These are phyloP conservation scores for Dromiciops gliroides DNA, from an alignment of 2,113 vertebrate genomes.

Conservation along the genomic window DNA sequence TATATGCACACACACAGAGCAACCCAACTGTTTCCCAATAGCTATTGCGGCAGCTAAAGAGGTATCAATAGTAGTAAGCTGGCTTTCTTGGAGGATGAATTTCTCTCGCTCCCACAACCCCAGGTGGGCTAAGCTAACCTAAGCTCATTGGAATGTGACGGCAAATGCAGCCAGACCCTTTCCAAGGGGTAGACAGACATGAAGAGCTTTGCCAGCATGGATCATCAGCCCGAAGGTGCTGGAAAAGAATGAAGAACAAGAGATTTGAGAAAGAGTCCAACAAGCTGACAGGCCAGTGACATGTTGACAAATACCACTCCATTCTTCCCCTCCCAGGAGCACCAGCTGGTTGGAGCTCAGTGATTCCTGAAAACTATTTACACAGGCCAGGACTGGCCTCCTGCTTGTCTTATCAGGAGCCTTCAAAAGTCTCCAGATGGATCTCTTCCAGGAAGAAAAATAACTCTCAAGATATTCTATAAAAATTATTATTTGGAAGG, in stretches of 20 bases:
- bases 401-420: conserved; percentile 76
- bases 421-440: conserved; percentile 77
- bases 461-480: conserved; percentile 65
- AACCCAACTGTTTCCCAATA: background rate
- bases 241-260: conserved; percentile 76
- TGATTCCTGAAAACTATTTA: conserved; percentile 74
- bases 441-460: conserved; percentile 69
- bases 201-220: conserved; percentile 70
- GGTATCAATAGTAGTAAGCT: background rate
- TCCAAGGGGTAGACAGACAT: conserved; percentile 60
- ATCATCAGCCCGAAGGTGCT: conserved; percentile 67
- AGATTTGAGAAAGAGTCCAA: conserved; percentile 69
- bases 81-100: background rate
- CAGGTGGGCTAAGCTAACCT: conserved; percentile 52
- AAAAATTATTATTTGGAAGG: conserved; percentile 70
- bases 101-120: conserved; percentile 3
- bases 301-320: conserved; percentile 79
- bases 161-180: conserved; percentile 33
- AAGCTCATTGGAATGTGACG: conserved; percentile 60
- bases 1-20: too few species aligned
- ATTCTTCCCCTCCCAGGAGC: conserved; percentile 73
- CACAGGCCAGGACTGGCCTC: conserved; percentile 57
- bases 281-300: conserved; percentile 60
- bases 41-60: background rate
- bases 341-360: conserved; percentile 54